phyloP scores from a whole-genome alignment of 1,140 invertebrate species.

The Leptinotarsa defecta region DNA sequence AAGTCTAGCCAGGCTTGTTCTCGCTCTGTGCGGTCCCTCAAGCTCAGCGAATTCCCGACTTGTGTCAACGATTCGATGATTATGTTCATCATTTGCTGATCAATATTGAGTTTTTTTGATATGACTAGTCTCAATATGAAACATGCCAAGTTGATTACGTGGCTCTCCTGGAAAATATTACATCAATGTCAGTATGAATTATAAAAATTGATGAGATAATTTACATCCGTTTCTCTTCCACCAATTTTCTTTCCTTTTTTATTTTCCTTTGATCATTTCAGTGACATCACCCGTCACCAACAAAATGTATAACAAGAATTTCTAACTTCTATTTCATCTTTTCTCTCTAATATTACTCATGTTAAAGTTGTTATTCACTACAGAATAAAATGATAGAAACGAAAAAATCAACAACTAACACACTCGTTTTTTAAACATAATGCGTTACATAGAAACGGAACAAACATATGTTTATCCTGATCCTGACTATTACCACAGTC shows the following conservation, averaged over 20 bases:
- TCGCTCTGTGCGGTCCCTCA: conserved; percentile 67
- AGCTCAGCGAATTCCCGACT: conserved; percentile 51
- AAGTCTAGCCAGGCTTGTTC: conserved; percentile 82
- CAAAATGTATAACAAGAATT: too few species aligned
- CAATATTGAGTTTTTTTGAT: conserved; percentile 56
- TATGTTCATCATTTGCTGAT: conserved; percentile 54
- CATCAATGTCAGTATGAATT: not conserved
- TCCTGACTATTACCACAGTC: too few species aligned
- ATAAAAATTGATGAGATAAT: not conserved
- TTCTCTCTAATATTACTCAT: too few species aligned
- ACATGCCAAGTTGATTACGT: conserved; percentile 59
- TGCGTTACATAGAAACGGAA: too few species aligned
- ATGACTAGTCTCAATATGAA: conserved; percentile 60
- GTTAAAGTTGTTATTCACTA: too few species aligned
- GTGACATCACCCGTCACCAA: too few species aligned
- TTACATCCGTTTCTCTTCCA: conserved; percentile 28
- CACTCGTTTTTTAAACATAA: too few species aligned
- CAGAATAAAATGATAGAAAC: too few species aligned
- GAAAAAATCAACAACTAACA: too few species aligned
- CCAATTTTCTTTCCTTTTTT: not conserved
- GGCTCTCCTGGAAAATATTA: conserved; percentile 55
- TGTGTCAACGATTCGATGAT: conserved; percentile 58
- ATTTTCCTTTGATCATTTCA: too few species aligned
- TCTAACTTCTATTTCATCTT: too few species aligned
- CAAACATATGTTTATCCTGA: too few species aligned